Conservation (phyloP, 2,113 vertebrate genomes). For the Pogona vitticeps region DNA sequence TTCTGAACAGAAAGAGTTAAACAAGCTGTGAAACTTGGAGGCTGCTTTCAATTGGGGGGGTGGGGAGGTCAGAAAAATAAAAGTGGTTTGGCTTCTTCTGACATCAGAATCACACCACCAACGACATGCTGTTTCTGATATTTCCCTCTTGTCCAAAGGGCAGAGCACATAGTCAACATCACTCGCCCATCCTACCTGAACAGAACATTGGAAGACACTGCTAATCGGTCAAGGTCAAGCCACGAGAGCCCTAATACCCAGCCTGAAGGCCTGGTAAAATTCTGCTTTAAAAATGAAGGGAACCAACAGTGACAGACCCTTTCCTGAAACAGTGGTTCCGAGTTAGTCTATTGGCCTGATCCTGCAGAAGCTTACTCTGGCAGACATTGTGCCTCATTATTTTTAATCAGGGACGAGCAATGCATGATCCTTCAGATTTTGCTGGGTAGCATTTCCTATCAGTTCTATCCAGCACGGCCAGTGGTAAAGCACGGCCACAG, state of each 20-base stretch:
- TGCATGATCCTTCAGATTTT: no score
- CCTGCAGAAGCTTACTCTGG: background rate
- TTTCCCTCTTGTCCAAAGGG: slow-evolving; percentile 15
- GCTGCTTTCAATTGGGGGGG: background rate
- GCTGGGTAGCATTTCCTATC: no score
- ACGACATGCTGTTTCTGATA: background rate
- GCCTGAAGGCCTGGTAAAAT: background rate
- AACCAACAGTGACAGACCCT: background rate
- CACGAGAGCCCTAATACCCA: background rate
- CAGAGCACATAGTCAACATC: background rate
- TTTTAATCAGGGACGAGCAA: no score
- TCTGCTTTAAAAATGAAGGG: no score
- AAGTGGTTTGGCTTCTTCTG: background rate
- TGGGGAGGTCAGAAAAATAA: background rate
- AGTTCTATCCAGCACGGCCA: no score
- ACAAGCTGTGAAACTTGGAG: background rate
- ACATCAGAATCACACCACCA: background rate
- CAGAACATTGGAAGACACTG: background rate
- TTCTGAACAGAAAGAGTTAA: background rate
- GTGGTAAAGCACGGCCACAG: background rate
- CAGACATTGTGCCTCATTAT: no score
- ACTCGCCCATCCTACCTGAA: background rate
- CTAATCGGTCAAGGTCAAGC: background rate
- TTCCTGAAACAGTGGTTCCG: background rate
- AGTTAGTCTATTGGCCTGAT: background rate